phyloP scores from a whole-genome alignment of 1,140 invertebrate genomes.

The Lanistes nyassanus region DNA sequence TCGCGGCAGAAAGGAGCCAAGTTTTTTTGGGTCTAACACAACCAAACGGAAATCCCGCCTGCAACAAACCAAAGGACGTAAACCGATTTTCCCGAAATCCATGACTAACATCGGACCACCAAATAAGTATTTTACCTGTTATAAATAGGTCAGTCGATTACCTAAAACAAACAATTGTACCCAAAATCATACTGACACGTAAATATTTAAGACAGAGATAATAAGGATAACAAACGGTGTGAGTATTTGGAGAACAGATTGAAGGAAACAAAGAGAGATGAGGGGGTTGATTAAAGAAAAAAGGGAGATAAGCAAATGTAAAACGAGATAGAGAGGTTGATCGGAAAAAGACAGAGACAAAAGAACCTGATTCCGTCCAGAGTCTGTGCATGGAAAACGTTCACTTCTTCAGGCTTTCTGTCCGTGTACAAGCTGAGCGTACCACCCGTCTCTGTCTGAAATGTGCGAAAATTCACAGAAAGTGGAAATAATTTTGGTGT shows the following conservation, averaged over 20 bases:
- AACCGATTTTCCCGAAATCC: no score
- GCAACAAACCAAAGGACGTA: no score
- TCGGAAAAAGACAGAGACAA: no score
- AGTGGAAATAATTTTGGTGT: no score
- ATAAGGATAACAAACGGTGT: neutral
- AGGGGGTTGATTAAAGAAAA: neutral
- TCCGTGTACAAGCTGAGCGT: neutral
- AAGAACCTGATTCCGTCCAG: conserved; percentile 31
- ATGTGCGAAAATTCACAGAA: neutral
- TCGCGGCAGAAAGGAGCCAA: conserved; percentile 42
- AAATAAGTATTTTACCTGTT: no score
- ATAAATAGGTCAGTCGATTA: no score
- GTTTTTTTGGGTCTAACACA: conserved; percentile 46
- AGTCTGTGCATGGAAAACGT: conserved; percentile 43
- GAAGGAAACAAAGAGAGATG: neutral
- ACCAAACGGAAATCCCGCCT: conserved; percentile 56
- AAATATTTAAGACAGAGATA: neutral
- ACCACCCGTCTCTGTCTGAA: conserved; percentile 3
- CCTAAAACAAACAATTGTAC: no score
- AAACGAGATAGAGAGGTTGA: neutral
- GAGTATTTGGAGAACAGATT: neutral
- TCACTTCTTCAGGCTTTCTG: conserved; percentile 3
- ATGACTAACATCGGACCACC: no score
- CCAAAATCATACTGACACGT: no score
- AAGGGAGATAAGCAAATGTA: neutral